Percentiles rank a stretch among this genome's conserved stretches.
These are phyloP conservation scores for Zaprionus davidi DNA, from an alignment of 1,140 invertebrate genomes.

Conservation along the genomic window DNA sequence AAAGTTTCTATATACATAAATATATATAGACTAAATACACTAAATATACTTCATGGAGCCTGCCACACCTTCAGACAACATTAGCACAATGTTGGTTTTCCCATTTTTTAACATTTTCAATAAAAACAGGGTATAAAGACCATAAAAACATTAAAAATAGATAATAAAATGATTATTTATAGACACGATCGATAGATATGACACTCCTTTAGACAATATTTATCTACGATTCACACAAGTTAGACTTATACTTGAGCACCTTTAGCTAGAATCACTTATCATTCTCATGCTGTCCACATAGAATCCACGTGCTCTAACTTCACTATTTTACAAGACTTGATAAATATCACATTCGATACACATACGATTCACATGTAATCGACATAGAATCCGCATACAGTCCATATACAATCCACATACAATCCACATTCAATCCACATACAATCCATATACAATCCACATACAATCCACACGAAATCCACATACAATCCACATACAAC, in stretches of 20 bases:
- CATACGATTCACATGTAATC: too few relatives aligned
- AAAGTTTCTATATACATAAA: too few relatives aligned
- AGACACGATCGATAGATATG: neutral
- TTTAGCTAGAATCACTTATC: neutral
- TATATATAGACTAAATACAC: neutral
- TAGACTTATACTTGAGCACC: neutral
- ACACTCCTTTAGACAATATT: neutral
- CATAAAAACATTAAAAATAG: neutral
- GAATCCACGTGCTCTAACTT: neutral
- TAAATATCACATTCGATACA: too few relatives aligned
- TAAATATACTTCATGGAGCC: neutral
- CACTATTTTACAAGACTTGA: neutral
- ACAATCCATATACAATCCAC: neutral
- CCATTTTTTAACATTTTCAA: neutral
- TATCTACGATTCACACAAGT: neutral
- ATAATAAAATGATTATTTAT: conserved; percentile 4
- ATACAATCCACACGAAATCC: neutral
- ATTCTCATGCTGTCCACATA: neutral
- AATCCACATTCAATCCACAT: neutral
- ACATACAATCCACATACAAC: neutral
- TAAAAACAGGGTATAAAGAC: neutral
- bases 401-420: neutral
- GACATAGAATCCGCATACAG: neutral
- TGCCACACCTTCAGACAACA: neutral
- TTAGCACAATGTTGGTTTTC: too few relatives aligned